Base-by-base conservation (phyloP, 2,113 vertebrate genomes). In the Dissostichus mawsoni region DNA sequence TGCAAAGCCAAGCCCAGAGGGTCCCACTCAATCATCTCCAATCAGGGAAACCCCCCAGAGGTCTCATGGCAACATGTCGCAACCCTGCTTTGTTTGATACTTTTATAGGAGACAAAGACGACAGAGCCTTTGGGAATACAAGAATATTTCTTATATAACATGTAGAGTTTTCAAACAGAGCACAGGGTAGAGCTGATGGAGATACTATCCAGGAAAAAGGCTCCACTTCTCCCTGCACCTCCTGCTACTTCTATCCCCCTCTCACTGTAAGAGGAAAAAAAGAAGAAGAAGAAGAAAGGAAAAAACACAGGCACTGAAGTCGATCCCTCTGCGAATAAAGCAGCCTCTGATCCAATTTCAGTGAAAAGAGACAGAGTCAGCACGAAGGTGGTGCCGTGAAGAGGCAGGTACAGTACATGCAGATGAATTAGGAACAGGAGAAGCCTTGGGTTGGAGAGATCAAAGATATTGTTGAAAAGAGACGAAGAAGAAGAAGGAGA, bases 291-390 rank as follows among this genome's bases (percentile, higher is more conserved):
- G 23, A 59, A 74, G 45, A 7, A 11, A 1, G 17, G 23, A 56
- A 33, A 69, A 33, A 55, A 75, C 33, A 53, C 52, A 56, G 62
- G 71, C 74, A 79, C 71, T 87, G 79, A 82, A 86, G 74, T 82
- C 1, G 25, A 83, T 80, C 82, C 81, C 80, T 85, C 64, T 80
- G 84, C 73, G 80, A 76, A 88, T 87, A 87, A 81, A 87, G 57
- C 79, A 76, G 65, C 69, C 74, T 76, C 85, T 78, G 85, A 83
- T 87, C 86, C 72, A 83, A 82, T 83, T 82, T 87, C 4, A n/a
- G 68, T 67, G 83, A 79, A 84, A 87, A 85, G 63, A 83, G 69
- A 73, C 67, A 8, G 79, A 83, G 78, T 89, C 85, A 88, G 87
- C 85, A 85, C 2, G 56, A 85, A 45, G 69, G 78, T 74, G 76